phyloP scores from a whole-genome alignment of 2,888 invertebrate species.

The Itoplectis maculator region DNA sequence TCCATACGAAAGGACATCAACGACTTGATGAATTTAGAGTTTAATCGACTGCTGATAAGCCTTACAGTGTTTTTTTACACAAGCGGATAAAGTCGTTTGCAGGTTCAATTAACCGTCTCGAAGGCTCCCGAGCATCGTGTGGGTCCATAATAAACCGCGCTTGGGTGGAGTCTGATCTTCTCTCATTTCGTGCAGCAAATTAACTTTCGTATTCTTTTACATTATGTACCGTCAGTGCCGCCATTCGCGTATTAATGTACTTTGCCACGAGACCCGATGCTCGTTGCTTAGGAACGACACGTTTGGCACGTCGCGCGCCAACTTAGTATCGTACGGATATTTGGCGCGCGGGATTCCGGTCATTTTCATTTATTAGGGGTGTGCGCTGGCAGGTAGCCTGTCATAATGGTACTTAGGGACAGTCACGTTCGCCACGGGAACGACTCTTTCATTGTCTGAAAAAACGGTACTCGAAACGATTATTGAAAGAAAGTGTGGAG shows the following conservation, averaged over 20 bases:
- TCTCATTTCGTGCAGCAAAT: background rate
- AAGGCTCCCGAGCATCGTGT: background rate
- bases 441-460: background rate
- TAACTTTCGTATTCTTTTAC: background rate
- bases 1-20: no score
- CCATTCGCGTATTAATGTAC: background rate
- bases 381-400: background rate
- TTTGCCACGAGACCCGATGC: background rate
- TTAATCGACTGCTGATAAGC: no score
- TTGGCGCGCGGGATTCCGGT: background rate
- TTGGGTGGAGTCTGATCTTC: background rate
- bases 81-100: no score
- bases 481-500: background rate
- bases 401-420: background rate
- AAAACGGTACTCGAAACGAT: background rate
- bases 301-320: background rate
- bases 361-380: background rate
- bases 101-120: background rate
- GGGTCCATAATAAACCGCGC: background rate
- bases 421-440: background rate
- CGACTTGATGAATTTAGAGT: no score
- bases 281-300: conserved; percentile 15
- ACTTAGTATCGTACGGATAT: conserved; percentile 5
- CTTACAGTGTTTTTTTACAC: no score
- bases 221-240: background rate